phyloP scores from a whole-genome alignment of 2,888 invertebrate species.

The Drosophila antonietae region DNA sequence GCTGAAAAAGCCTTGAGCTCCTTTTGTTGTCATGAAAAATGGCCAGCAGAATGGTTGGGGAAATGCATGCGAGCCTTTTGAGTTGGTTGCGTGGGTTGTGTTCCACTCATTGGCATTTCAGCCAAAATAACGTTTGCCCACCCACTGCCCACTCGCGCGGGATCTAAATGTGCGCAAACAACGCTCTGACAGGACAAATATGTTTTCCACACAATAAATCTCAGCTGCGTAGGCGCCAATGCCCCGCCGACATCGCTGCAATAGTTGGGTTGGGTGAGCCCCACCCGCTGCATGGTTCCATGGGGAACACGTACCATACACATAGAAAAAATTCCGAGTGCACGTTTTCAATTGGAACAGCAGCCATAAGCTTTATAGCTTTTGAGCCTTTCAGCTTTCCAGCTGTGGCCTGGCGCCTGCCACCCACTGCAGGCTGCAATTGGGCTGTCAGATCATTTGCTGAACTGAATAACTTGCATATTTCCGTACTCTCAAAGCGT shows the following conservation, averaged over 20 bases:
- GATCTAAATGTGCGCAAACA: slow-evolving; percentile 33
- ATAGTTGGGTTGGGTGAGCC: neutral
- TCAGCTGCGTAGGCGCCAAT: slow-evolving; percentile 60
- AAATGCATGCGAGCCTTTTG: slow-evolving; percentile 20
- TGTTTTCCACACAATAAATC: slow-evolving; percentile 49
- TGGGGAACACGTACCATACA: slow-evolving; percentile 22
- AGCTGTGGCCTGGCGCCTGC: slow-evolving; percentile 51
- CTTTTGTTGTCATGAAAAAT: slow-evolving; percentile 50
- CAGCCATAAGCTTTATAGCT: neutral
- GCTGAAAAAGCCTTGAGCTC: slow-evolving; percentile 67
- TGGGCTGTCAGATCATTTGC: slow-evolving; percentile 27
- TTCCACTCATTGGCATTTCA: slow-evolving; percentile 23
- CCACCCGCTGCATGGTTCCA: slow-evolving; percentile 17
- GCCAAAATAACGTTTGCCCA: slow-evolving; percentile 24
- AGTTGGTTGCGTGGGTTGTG: slow-evolving; percentile 38
- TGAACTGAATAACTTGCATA: slow-evolving; percentile 35
- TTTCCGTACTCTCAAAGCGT: slow-evolving; percentile 36
- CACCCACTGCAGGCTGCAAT: slow-evolving; percentile 35
- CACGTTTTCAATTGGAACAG: slow-evolving; percentile 40
- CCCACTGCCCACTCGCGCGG: slow-evolving; percentile 19
- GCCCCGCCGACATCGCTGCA: neutral
- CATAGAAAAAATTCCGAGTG: slow-evolving; percentile 1
- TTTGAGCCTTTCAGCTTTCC: slow-evolving; percentile 17
- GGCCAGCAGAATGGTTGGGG: slow-evolving; percentile 16
- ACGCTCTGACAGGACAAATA: slow-evolving; percentile 36